Evolutionary conservation across 2,797 vertebrate species (phyloP).

Genomic region (Morus bassanus): DNA sequence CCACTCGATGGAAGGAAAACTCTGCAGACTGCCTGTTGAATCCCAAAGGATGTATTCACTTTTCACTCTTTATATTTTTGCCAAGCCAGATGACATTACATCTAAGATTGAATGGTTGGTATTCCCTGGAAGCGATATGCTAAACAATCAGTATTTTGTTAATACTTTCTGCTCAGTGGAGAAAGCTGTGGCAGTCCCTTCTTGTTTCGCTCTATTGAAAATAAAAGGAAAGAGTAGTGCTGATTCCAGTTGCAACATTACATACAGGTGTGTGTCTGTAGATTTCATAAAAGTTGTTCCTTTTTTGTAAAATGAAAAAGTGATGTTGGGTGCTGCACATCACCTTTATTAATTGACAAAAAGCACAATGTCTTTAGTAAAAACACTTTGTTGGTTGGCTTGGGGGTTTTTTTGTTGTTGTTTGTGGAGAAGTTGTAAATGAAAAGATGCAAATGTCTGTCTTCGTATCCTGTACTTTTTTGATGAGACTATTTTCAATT

Average conservation of each 20-base stretch:
- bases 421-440: neutral
- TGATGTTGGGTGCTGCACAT: neutral
- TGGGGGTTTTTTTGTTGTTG: neutral
- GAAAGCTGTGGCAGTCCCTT: neutral
- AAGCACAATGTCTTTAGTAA: neutral
- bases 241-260: neutral
- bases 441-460: neutral
- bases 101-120: neutral
- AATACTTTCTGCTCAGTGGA: neutral
- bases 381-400: neutral
- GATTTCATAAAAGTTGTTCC: neutral
- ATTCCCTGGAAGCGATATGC: neutral
- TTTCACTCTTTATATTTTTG: neutral
- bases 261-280: neutral
- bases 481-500: neutral
- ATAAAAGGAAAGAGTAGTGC: neutral
- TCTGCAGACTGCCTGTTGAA: neutral
- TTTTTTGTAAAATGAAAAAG: neutral
- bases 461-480: neutral
- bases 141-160: constrained; percentile 32
- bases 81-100: neutral
- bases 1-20: neutral
- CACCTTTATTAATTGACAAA: neutral
- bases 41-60: neutral
- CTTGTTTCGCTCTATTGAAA: neutral